These are phyloP conservation scores for Xylocopa sonorina DNA, from an alignment of 1,140 invertebrate genomes.

Conservation along the genomic window DNA sequence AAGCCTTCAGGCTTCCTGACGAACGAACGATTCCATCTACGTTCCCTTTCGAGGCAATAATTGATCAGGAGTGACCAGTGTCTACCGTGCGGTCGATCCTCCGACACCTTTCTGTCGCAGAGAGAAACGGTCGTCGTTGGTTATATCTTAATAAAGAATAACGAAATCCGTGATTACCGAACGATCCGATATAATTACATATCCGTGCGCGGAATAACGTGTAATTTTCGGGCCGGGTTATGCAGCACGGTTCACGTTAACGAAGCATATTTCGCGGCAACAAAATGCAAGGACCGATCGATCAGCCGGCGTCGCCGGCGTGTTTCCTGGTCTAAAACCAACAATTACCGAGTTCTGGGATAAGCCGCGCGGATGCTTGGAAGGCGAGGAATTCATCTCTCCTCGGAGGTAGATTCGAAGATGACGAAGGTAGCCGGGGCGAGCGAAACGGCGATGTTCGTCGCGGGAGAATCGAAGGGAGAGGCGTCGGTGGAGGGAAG, in stretches of 20 bases:
- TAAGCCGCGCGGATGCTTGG: slow-evolving; percentile 50
- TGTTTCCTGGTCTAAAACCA: slow-evolving; percentile 47
- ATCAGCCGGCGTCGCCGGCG: slow-evolving; percentile 27
- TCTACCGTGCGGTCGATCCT: neutral
- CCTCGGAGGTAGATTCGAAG: slow-evolving; percentile 51
- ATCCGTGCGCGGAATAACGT: neutral
- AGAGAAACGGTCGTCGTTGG: neutral
- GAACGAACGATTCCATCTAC: slow-evolving; percentile 26
- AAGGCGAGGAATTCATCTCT: slow-evolving; percentile 59
- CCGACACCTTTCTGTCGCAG: neutral
- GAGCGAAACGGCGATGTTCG: slow-evolving; percentile 21
- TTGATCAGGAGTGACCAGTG: neutral
- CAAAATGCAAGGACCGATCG: slow-evolving; percentile 38
- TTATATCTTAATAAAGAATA: neutral
- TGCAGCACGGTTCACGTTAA: neutral
- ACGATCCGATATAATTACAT: slow-evolving; percentile 3
- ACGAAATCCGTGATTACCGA: neutral
- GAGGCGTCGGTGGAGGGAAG: slow-evolving; percentile 53
- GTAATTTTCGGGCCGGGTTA: slow-evolving; percentile 30
- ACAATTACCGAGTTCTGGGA: slow-evolving; percentile 61
- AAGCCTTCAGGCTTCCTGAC: neutral
- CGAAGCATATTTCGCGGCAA: slow-evolving; percentile 11
- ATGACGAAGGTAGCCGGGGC: slow-evolving; percentile 31
- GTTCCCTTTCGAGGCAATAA: neutral
- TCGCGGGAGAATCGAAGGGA: slow-evolving; percentile 48